A percentile compares a stretch with the other conserved stretches of the same genome.
These are phyloP conservation scores for Oreochromis grahami DNA, from an alignment of 2,797 vertebrate genomes.

Conservation along the genomic window DNA sequence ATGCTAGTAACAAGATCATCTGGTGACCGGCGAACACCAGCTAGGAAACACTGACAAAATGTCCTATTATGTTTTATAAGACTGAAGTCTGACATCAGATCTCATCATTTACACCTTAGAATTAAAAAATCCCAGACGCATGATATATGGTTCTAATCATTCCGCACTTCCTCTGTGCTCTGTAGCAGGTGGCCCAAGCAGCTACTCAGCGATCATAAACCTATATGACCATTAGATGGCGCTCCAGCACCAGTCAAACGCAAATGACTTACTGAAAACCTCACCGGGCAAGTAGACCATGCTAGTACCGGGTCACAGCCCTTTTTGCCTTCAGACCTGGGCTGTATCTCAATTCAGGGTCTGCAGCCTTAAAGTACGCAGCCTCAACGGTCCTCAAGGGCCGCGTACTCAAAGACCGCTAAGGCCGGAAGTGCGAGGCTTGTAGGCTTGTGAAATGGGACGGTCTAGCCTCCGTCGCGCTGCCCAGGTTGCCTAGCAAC, in stretches of 20 bases:
- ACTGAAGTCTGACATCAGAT: background rate
- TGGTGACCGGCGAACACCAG: background rate
- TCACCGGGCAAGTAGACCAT: background rate
- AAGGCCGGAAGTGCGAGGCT: too few species aligned
- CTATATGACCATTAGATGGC: background rate
- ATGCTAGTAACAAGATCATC: background rate
- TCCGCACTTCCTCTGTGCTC: background rate
- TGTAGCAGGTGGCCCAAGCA: background rate
- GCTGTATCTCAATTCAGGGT: too few species aligned
- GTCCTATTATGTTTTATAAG: background rate
- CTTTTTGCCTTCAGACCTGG: too few species aligned
- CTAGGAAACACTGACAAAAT: background rate
- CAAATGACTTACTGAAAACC: background rate
- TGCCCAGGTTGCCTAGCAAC: too few species aligned
- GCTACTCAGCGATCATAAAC: accelerated
- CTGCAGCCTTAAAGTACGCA: too few species aligned
- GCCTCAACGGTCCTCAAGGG: too few species aligned
- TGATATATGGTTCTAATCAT: background rate
- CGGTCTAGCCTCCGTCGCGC: too few species aligned
- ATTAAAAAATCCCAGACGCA: accelerated
- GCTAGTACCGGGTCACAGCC: background rate
- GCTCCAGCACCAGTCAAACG: background rate
- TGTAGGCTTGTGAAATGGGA: too few species aligned
- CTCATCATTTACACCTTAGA: background rate
- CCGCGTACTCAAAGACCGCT: too few species aligned